Conservation (phyloP, 2,113 vertebrate genomes). For the Nesospiza acunhae region DNA sequence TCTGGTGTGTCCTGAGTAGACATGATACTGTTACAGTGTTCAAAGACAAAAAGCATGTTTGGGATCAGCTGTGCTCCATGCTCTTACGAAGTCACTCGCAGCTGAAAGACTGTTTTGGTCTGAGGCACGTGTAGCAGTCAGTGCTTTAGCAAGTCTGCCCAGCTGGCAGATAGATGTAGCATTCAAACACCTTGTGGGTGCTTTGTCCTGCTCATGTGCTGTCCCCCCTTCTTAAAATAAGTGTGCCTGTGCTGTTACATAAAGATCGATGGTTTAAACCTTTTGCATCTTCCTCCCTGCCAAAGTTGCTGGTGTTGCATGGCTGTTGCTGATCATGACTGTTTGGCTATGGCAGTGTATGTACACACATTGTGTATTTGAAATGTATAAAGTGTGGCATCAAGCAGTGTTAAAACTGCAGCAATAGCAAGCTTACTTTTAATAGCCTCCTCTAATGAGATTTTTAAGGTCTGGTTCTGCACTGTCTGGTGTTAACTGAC, state of each 20-base stretch:
- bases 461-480: not conserved
- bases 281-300: not conserved
- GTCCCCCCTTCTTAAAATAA: not conserved
- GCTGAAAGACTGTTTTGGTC: not conserved
- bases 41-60: not conserved
- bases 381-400: not conserved
- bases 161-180: not conserved
- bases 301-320: not conserved
- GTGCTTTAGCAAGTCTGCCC: not conserved
- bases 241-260: not conserved
- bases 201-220: not conserved
- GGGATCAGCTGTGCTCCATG: not conserved
- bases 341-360: not conserved
- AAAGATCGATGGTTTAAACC: not conserved
- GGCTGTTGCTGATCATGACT: not conserved
- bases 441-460: not conserved
- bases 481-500: not conserved
- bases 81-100: not conserved
- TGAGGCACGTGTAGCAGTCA: not conserved
- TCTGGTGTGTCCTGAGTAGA: not conserved
- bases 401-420: not conserved
- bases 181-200: not conserved
- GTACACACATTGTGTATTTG: not conserved
- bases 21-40: rapidly evolving
- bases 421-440: not conserved